These are phyloP conservation scores for Teinopalpus imperialis DNA, from an alignment of 2,888 invertebrate genomes.

Conservation along the genomic window DNA sequence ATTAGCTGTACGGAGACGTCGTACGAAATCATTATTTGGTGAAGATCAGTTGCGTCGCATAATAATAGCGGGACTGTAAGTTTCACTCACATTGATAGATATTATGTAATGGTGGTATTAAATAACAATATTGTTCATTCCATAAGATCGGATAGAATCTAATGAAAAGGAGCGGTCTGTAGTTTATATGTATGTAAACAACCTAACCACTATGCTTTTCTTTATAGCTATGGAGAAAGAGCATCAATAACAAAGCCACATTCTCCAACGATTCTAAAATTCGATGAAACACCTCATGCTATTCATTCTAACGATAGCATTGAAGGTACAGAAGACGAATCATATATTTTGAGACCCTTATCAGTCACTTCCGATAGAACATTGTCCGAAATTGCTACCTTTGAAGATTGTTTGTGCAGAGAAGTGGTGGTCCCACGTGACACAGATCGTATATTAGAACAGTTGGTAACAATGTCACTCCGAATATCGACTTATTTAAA, in stretches of 20 bases:
- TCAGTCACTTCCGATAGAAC: conserved; percentile 41
- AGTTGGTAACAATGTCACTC: conserved; percentile 66
- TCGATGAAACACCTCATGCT: conserved; percentile 27
- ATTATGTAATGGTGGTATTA: too few relatives aligned
- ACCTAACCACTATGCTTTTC: too few relatives aligned
- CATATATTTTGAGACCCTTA: conserved; percentile 36
- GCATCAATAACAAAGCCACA: conserved; percentile 19
- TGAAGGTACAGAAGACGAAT: conserved; percentile 39
- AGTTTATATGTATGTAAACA: too few relatives aligned
- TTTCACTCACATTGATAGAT: too few relatives aligned
- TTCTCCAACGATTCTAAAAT: conserved; percentile 13
- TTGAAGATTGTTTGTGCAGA: conserved; percentile 62
- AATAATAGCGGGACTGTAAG: conserved; percentile 61
- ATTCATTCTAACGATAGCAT: conserved; percentile 36
- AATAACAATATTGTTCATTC: too few relatives aligned
- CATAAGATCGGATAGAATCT: too few relatives aligned
- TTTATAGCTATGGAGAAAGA: conserved; percentile 50
- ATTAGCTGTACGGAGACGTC: conserved; percentile 68
- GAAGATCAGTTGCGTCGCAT: conserved; percentile 66
- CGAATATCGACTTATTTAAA: conserved; percentile 55
- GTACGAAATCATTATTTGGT: conserved; percentile 68
- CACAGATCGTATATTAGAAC: conserved; percentile 68
- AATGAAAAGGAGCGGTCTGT: too few relatives aligned
- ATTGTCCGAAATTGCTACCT: conserved; percentile 48
- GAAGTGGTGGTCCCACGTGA: conserved; percentile 62